Percentiles rank a stretch among this genome's conserved stretches.
Conservation (phyloP, 2,113 vertebrate genomes). For the Oryzias javanicus region DNA sequence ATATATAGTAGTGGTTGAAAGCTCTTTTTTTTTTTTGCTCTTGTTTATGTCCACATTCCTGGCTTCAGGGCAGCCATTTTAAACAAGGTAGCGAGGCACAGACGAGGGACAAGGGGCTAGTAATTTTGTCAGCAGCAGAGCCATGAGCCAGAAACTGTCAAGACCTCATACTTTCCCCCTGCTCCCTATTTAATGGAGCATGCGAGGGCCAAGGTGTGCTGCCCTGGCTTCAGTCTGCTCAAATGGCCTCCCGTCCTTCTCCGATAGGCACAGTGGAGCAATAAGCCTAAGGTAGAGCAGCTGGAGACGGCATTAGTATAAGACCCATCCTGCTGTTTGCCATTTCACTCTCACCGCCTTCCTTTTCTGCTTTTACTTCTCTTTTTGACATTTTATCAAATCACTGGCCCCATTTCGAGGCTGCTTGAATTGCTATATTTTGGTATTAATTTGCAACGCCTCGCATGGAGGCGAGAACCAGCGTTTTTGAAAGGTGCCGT, state of each 20-base stretch:
- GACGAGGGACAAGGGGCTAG: constrained; percentile 45
- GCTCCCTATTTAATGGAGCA: constrained; percentile 67
- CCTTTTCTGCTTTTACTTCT: constrained; percentile 8
- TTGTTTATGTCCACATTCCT: constrained; percentile 40
- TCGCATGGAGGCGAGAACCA: constrained; percentile 27
- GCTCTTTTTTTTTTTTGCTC: constrained; percentile 5
- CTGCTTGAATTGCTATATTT: constrained; percentile 16
- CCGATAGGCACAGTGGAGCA: constrained; percentile 50
- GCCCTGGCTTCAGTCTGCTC: constrained; percentile 35
- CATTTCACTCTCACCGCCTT: constrained; percentile 50
- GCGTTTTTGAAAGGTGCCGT: constrained; percentile 8
- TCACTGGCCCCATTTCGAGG: background rate
- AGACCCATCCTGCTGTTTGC: constrained; percentile 50
- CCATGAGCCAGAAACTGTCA: constrained; percentile 58
- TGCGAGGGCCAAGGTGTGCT: constrained; percentile 58
- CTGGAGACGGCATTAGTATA: constrained; percentile 66
- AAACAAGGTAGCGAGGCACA: constrained; percentile 42
- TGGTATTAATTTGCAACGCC: constrained; percentile 15
- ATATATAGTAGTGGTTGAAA: background rate
- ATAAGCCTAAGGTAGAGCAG: constrained; percentile 61
- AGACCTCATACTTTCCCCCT: constrained; percentile 46
- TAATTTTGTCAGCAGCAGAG: constrained; percentile 56
- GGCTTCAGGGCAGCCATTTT: constrained; percentile 59
- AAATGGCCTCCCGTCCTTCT: constrained; percentile 36
- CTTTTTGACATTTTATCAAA: constrained; percentile 24